Evolutionary conservation across 2,888 invertebrate genomes (phyloP), one percentile per base, ranked within the genome.

Genomic region (Zootermopsis nevadensis): DNA sequence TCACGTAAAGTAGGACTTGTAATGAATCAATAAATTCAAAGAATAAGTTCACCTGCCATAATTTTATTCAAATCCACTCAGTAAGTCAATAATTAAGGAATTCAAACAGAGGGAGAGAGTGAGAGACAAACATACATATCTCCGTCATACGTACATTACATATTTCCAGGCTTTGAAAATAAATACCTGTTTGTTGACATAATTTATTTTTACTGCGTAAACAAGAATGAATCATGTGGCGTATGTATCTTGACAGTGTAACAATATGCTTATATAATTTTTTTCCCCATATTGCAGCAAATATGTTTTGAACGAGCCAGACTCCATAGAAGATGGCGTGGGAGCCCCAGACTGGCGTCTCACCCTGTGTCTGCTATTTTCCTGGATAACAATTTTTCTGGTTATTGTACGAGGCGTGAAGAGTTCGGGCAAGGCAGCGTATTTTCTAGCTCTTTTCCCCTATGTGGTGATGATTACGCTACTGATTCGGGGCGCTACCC

Each of bases 401-500:
- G 93, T 95, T 82, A 93, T 95, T 76, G 91, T 94, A 27, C 92
- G 92, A 85, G 95, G 95, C 19, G 94, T 96, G 0, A 94, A 94
- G 88, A 95, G 94, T 87, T 94, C 95, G 0, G 96, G 96, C 76
- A 96, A 95, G 89, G 95, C 94, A 0, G 94, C 97, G 0, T 98
- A 97, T 89, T 96, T 98, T 89, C 93, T 97, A n/a, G 97, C 97
- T 0, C 89, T 97, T 4, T 96, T 96, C 88, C 97, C 97, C 0
- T 96, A 96, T 87, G 91, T 95, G 10, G 93, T 97, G 80, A 92
- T 97, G 89, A 90, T 96, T 83, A 93, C 93, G 53, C 89, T 97
- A 74, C 91, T 97, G 24, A 92, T 96, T 79, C 88, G 91, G 38
- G 91, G 91, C 22, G 87, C 89, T 22, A 89, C 90, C 0, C 87